Base-by-base conservation (phyloP, 1,140 invertebrate species). In the Helicoverpa zea region DNA sequence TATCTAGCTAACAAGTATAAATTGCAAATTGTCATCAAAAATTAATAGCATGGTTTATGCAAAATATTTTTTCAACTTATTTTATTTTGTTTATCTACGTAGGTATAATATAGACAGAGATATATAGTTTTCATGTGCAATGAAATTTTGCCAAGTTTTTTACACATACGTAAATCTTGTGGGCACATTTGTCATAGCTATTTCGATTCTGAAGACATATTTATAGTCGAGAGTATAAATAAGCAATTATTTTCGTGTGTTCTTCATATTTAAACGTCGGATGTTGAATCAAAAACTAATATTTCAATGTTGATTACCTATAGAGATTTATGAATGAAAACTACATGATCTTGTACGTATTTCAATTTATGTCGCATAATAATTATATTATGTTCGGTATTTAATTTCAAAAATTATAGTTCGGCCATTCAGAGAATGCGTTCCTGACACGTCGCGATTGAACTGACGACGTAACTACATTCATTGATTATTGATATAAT, bases 71-170 rank as follows among this genome's bases (percentile, higher is more conserved):
- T 18, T 16, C 47, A n/a, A 47, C 43, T 18, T 47, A 14, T 47
- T 7, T 18, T 43, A 47, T 16, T 35, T 35, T 16, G 35, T 43
- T 43, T 43, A 9, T 43, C 35, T 18, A 66, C 10, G 47, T 66
- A 64, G 35, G 35, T 64, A 66, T 47, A 52, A 52, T 70, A 23
- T 10, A 14, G 66, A 70, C 66, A 13, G 16, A 51, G 47, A 70
- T 70, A 14, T 23, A 70, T 70, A 29, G 49, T 47, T n/a, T 58
- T 56, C 29, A 74, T 74, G 70, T 56, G 30, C 56, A 58, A 18
- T 74, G 54, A 13, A 72, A 56, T 72, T 59, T 16, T 75, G 73
- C 73, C 73, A 75, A 75, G 73, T 14, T 59, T 75, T 75, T 59
- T 61, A 13, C 56, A 58, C 9, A 43, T 56, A 49, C 56, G 58